Conservation (phyloP, 2,797 vertebrate species). For the Acanthornis magna region DNA sequence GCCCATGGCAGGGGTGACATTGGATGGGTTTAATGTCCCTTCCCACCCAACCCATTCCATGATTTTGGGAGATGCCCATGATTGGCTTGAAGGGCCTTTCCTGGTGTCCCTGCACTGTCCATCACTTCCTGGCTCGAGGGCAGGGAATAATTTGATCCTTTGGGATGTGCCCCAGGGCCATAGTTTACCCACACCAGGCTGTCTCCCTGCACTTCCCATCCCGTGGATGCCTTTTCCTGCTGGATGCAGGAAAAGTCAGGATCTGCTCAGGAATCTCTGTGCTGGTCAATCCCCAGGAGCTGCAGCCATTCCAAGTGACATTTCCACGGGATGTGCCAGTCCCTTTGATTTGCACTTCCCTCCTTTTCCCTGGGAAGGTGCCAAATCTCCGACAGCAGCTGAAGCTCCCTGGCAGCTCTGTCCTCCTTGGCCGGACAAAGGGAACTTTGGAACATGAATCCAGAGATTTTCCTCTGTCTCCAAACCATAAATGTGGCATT, state of each 20-base stretch:
- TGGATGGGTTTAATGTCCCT: rapidly evolving
- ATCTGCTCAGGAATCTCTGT: neutral
- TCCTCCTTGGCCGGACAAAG: neutral
- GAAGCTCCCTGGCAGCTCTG: neutral
- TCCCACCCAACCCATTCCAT: neutral
- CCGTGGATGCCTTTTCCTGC: rapidly evolving
- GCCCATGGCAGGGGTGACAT: neutral
- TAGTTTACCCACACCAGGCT: neutral
- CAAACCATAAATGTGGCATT: neutral
- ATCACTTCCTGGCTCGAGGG: rapidly evolving
- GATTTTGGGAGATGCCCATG: too few species aligned
- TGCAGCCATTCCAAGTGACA: neutral
- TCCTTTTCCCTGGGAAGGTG: too few species aligned
- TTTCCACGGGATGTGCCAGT: too few species aligned
- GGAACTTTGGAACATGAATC: neutral
- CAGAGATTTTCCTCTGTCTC: neutral
- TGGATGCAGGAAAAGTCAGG: neutral
- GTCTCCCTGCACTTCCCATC: neutral
- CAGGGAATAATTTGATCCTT: neutral
- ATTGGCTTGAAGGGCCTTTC: neutral
- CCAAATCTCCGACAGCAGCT: neutral
- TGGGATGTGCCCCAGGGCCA: too few species aligned
- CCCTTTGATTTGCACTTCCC: neutral
- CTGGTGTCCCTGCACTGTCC: neutral
- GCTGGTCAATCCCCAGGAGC: neutral